These are phyloP conservation scores for Bombus waltoni DNA, from an alignment of 1,140 invertebrate species.

Conservation along the genomic window DNA sequence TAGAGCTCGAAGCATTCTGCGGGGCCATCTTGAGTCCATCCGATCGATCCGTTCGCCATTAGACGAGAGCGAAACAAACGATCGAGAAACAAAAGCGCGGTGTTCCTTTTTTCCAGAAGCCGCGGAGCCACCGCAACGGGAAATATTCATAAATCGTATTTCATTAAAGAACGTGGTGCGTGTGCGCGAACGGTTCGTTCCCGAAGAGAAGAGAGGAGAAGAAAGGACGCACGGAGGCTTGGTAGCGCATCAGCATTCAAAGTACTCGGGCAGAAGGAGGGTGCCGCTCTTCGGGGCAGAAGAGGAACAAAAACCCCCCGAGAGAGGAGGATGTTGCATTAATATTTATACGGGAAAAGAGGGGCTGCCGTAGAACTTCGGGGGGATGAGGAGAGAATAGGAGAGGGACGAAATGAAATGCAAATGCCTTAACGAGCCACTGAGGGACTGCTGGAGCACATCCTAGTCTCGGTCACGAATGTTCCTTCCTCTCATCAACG, in stretches of 20 bases:
- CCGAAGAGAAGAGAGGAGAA: conserved; percentile 26
- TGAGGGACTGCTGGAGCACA: conserved; percentile 79
- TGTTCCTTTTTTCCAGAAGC: neutral
- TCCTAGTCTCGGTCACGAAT: conserved; percentile 78
- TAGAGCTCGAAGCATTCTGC: neutral
- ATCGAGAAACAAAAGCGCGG: neutral
- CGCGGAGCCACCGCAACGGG: neutral
- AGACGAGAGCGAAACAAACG: neutral
- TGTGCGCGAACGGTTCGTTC: conserved; percentile 39
- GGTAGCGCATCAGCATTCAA: conserved; percentile 82
- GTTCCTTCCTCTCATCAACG: conserved; percentile 78
- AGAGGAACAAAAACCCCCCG: conserved; percentile 81
- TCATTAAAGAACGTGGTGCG: conserved; percentile 75
- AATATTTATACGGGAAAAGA: conserved; percentile 82
- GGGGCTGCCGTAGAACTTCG: conserved; percentile 59
- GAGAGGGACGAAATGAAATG: conserved; percentile 80
- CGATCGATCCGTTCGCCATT: neutral
- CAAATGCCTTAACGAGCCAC: conserved; percentile 83
- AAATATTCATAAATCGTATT: conserved; percentile 78
- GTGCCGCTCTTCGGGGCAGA: conserved; percentile 74
- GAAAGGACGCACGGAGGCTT: conserved; percentile 68
- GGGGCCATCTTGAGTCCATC: neutral
- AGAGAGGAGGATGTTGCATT: conserved; percentile 83
- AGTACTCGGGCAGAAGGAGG: conserved; percentile 78
- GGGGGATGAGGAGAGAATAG: conserved; percentile 35